A percentile compares a stretch with the other conserved stretches of the same genome.
These are phyloP conservation scores for Melipona bicolor DNA, from an alignment of 2,888 invertebrate species.

Conservation along the genomic window DNA sequence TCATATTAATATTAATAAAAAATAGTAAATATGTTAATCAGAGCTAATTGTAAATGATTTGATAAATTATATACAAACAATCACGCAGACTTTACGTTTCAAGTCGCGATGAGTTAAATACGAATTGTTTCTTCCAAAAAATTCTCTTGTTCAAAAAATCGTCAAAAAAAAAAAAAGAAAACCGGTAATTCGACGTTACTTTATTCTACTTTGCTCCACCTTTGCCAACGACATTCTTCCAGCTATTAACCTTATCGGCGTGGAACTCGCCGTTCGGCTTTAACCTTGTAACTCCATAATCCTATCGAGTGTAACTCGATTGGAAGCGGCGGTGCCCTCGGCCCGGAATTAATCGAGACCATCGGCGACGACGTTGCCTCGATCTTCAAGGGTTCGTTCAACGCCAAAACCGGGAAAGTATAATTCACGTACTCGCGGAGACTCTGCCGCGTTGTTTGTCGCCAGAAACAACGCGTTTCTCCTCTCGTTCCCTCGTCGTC, in stretches of 20 bases:
- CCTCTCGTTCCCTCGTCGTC: not conserved
- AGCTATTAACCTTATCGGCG: slow-evolving; percentile 57
- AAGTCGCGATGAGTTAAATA: no score
- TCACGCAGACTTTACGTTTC: no score
- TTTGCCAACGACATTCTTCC: slow-evolving; percentile 11
- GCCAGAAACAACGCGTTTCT: not conserved
- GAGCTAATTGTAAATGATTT: no score
- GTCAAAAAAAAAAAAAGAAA: no score
- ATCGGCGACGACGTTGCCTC: not conserved
- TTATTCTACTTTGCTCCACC: not conserved
- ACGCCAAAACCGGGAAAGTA: slow-evolving; percentile 30
- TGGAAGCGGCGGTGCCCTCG: slow-evolving; percentile 35
- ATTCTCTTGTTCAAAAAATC: no score
- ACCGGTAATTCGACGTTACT: not conserved
- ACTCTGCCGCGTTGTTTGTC: no score
- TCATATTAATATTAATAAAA: no score
- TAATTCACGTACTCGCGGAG: slow-evolving; percentile 4
- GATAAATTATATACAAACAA: no score
- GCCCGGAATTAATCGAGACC: slow-evolving; percentile 41
- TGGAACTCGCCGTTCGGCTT: slow-evolving; percentile 38
- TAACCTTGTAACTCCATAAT: slow-evolving; percentile 62
- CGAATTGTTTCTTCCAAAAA: no score
- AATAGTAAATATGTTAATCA: no score
- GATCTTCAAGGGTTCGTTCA: not conserved
- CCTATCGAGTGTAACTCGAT: slow-evolving; percentile 57